Base-by-base conservation (phyloP, 1,140 invertebrate genomes). In the Fragariocoptes setiger region DNA sequence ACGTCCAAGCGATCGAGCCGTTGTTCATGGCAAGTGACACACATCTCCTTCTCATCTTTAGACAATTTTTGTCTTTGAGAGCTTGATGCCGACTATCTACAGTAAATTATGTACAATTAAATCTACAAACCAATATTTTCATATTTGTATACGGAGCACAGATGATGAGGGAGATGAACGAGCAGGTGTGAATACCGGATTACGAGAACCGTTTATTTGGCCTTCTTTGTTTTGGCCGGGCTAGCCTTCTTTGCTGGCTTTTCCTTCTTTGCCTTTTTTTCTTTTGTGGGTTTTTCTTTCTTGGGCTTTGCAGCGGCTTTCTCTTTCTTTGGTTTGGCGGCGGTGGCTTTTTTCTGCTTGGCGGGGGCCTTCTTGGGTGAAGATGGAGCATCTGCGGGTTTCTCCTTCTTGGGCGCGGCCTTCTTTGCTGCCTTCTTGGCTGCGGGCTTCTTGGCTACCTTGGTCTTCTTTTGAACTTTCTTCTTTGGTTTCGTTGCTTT, bases 21-120 rank as follows among this genome's bases (percentile, higher is more conserved):
- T 61, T 95, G 20, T 65, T 97, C 5, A 95, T 95, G 57, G 90
- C 86, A 0, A 76, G 79, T 52, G 85, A 94, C 58, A 64, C 94
- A 14, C 82, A 94, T 55, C 92, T 97, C 53, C 61, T 92, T 38
- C 82, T 88, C 56, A 74, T 92, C 19, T 97, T 94, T 63, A 80
- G 92, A 55, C 85, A 95, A 58, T 97, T 97, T 58, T 71, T 83
- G 44, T 72, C 74, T 20, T 58, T 83, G 13, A 54, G 70, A 45
- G 61, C 65, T 19, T 71, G 59, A 68, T n/a, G n/a, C n/a, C n/a
- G n/a, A n/a, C n/a, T n/a, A n/a, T n/a, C n/a, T n/a, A n/a, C n/a
- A n/a, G n/a, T n/a, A n/a, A n/a, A n/a, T n/a, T n/a, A n/a, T n/a
- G n/a, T n/a, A n/a, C n/a, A n/a, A n/a, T n/a, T n/a, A n/a, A n/a